Base-by-base conservation (phyloP, 1,140 invertebrate genomes). In the Scaptomyza montana region DNA sequence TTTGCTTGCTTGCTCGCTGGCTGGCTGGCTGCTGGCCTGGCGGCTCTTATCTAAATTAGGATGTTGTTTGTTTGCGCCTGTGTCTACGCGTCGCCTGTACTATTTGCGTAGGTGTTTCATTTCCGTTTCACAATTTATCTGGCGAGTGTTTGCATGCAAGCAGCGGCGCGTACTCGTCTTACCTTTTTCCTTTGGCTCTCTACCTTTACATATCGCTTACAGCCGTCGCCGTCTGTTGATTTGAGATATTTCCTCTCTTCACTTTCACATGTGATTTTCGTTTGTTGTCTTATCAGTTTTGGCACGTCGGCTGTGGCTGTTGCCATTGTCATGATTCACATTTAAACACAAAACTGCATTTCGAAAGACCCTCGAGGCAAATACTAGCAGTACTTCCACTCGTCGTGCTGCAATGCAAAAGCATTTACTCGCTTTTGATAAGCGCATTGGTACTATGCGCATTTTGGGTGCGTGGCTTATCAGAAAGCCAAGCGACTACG, bases 51-150 rank as follows among this genome's bases (percentile, higher is more conserved):
- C 87, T 90, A 87, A 90, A 90, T 87, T 90, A 84, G 79, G 78
- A 90, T 90, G 87, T 90, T 82, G 82, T 80, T 86, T 86, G 84
- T 86, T 87, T 86, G 82, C 78, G 79, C 75, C 84, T 74, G 81
- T 85, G 85, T 89, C 80, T 89, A 71, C 82, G 68, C 78, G 80
- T 72, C 81, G 82, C 61, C 62, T 81, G 65, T 74, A 80, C 68
- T 90, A 89, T 90, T 90, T 90, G 87, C 82, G 82, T 90, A 90
- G 87, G 87, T 90, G 87, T 90, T 90, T 90, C 87, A 90, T 90
- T 90, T 90, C 87, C 87, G 84, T 80, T 90, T 78, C 81, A 89
- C 85, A 89, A 89, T 89, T 80, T 89, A 84, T 84, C 84, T 79
- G 73, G 47, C 76, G 78, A 85, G 50, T 85, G 80, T 78, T 84